Evolutionary conservation across 1,140 invertebrate genomes (phyloP).

Genomic region (Metopolophium dirhodum): DNA sequence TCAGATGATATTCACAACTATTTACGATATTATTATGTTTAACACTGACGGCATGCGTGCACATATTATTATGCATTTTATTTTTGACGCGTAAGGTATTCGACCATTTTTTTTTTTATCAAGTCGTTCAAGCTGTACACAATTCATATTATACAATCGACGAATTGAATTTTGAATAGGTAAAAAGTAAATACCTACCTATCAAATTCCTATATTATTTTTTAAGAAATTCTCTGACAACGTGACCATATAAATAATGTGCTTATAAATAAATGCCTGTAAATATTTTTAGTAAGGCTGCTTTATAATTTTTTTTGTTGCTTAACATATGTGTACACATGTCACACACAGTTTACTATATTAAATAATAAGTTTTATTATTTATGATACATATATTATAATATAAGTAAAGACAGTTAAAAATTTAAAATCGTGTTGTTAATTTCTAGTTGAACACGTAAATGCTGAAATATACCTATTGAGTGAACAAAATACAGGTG

Average conservation of each 20-base stretch:
- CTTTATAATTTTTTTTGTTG: not conserved
- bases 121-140: not conserved
- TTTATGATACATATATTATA: not conserved
- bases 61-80: not conserved
- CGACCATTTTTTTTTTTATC: not conserved
- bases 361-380: not conserved
- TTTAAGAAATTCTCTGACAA: too few relatives aligned
- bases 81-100: not conserved
- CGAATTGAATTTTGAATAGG: not conserved
- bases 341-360: not conserved
- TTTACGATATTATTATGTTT: not conserved
- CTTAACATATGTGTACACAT: not conserved
- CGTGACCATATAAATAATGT: too few relatives aligned
- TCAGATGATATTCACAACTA: conserved; percentile 4
- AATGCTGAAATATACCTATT: not conserved
- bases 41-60: not conserved
- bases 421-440: not conserved
- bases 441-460: not conserved
- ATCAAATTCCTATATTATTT: too few relatives aligned
- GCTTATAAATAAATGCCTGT: too few relatives aligned
- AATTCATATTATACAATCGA: not conserved
- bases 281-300: too few relatives aligned
- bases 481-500: not conserved
- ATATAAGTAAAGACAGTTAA: not conserved
- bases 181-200: too few relatives aligned